Percentiles rank a stretch among this genome's conserved stretches.
Conservation (phyloP, 2,888 invertebrate genomes). For the Rhamphomyia laevipes region DNA sequence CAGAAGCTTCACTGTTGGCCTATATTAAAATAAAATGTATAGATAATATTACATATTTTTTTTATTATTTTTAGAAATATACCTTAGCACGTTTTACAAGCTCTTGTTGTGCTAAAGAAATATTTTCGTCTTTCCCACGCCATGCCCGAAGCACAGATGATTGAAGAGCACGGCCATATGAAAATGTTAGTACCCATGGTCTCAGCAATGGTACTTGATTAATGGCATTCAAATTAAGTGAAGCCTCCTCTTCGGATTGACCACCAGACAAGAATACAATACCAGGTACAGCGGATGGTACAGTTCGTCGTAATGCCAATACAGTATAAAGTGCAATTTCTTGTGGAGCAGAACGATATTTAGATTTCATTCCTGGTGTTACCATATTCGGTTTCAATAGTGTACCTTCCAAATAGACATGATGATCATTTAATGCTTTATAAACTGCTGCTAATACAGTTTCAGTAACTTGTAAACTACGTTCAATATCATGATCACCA, state of each 20-base stretch:
- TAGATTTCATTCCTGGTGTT: constrained; percentile 63
- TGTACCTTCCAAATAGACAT: constrained; percentile 90
- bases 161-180: constrained; percentile 89
- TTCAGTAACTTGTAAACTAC: constrained; percentile 83
- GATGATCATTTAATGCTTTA: constrained; percentile 88
- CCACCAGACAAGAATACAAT: constrained; percentile 92
- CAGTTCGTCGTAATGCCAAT: constrained; percentile 74
- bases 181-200: constrained; percentile 92
- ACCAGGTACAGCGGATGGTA: constrained; percentile 86
- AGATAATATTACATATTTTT: background rate
- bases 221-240: constrained; percentile 85
- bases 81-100: constrained; percentile 83
- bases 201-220: constrained; percentile 67
- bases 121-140: constrained; percentile 76
- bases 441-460: constrained; percentile 81
- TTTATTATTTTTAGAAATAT: constrained; percentile 29
- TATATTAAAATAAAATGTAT: too few relatives aligned
- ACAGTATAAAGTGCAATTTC: constrained; percentile 84
- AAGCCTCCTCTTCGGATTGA: constrained; percentile 90
- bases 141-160: constrained; percentile 87
- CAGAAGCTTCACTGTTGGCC: too few relatives aligned
- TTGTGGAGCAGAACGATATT: constrained; percentile 55
- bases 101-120: constrained; percentile 66
- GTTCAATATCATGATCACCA: constrained; percentile 82
- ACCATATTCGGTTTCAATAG: constrained; percentile 98